phyloP scores from a whole-genome alignment of 2,797 vertebrate genomes.

The Taenioides sp. region DNA sequence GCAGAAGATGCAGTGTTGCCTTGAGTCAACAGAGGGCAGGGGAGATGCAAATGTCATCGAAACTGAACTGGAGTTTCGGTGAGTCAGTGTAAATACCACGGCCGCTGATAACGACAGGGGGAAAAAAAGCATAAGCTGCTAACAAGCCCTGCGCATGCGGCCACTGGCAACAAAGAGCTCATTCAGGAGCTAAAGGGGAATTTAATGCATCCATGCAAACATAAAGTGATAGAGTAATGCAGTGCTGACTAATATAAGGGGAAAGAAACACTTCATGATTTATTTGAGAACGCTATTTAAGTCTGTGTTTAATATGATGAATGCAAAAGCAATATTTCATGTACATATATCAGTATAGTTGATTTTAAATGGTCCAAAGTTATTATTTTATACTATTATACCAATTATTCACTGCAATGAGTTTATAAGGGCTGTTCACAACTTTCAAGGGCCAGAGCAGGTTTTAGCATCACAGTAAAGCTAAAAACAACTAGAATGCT shows the following conservation, averaged over 20 bases:
- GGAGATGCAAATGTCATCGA: conserved; percentile 71
- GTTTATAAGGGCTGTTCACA: too few relatives aligned
- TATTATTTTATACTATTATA: too few relatives aligned
- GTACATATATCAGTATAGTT: not conserved
- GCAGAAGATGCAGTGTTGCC: conserved; percentile 58
- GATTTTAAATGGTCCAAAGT: too few relatives aligned
- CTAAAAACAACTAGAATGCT: too few relatives aligned
- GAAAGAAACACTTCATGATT: not conserved
- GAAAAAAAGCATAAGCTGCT: conserved; percentile 54
- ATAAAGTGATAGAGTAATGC: conserved; percentile 30
- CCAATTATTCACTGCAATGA: too few relatives aligned
- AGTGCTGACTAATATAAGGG: not conserved
- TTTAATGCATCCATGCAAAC: conserved; percentile 49
- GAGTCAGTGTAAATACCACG: conserved; percentile 75
- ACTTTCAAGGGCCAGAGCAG: too few relatives aligned
- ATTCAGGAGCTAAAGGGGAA: conserved; percentile 41
- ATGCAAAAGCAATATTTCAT: too few relatives aligned
- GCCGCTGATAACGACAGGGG: conserved; percentile 70
- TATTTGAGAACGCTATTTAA: not conserved
- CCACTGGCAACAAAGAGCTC: conserved; percentile 43
- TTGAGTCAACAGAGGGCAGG: conserved; percentile 79
- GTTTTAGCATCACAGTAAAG: too few relatives aligned
- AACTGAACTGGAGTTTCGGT: conserved; percentile 77
- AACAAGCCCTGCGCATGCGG: conserved; percentile 42
- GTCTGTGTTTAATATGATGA: not conserved